phyloP scores from a whole-genome alignment of 1,140 invertebrate species.

The Pemphigus obesinymphae region DNA sequence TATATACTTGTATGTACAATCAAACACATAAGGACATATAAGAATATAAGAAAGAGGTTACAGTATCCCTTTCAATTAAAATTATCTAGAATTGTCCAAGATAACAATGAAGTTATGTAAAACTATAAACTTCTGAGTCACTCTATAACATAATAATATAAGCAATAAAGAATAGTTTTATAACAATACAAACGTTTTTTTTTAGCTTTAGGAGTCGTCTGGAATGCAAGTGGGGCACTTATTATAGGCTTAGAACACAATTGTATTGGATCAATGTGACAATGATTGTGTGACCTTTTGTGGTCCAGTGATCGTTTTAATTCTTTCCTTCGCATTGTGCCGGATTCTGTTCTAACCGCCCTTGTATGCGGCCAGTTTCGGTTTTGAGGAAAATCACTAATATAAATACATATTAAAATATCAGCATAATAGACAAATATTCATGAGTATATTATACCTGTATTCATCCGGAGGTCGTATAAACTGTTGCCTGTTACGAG shows the following conservation, averaged over 20 bases:
- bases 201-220: not conserved
- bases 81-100: no score
- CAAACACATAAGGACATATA: no score
- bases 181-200: not conserved
- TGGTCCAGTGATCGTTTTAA: slow-evolving; percentile 39
- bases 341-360: not conserved
- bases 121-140: no score
- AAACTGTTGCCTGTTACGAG: slow-evolving; percentile 44
- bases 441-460: slow-evolving; percentile 31
- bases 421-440: not conserved
- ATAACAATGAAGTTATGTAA: no score
- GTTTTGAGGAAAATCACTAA: slow-evolving; percentile 27
- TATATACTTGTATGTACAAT: no score
- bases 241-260: not conserved
- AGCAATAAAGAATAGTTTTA: not conserved
- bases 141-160: no score
- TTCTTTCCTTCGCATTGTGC: slow-evolving; percentile 43
- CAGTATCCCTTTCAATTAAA: no score
- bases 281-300: slow-evolving; percentile 27
- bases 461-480: slow-evolving; percentile 47
- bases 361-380: slow-evolving; percentile 19
- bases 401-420: not conserved
- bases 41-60: no score
- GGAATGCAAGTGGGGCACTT: not conserved
- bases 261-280: not conserved